Evolutionary conservation across 1,140 invertebrate species (phyloP).

Genomic region (Chymomyza costata): DNA sequence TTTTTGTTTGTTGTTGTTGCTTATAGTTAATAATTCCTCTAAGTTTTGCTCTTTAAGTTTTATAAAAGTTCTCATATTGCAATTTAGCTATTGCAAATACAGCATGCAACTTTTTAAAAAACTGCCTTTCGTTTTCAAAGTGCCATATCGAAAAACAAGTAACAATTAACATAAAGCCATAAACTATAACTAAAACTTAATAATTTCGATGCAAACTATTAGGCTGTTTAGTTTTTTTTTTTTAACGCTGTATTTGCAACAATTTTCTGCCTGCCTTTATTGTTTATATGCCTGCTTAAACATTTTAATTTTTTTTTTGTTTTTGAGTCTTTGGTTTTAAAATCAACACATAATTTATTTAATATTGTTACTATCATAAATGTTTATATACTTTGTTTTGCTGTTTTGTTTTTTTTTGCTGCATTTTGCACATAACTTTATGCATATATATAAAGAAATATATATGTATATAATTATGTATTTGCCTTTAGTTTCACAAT

Average conservation of each 20-base stretch:
- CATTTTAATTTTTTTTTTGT: conserved; percentile 39
- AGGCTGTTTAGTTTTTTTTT: conserved; percentile 5
- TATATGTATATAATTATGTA: conserved; percentile 33
- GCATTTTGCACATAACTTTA: conserved; percentile 24
- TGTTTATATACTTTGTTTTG: conserved; percentile 23
- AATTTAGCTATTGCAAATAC: conserved; percentile 33
- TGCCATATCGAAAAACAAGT: conserved; percentile 36
- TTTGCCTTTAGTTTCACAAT: conserved; percentile 9
- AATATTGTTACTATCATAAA: conserved; percentile 32
- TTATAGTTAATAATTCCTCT: conserved; percentile 61
- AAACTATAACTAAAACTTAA: conserved; percentile 19
- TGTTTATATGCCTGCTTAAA: conserved; percentile 26
- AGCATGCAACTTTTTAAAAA: conserved; percentile 40
- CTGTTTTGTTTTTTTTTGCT: conserved; percentile 24
- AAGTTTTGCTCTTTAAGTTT: conserved; percentile 36
- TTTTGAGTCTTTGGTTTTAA: conserved; percentile 70
- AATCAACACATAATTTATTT: conserved; percentile 55
- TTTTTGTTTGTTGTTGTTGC: conserved; percentile 41
- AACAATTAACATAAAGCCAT: conserved; percentile 21
- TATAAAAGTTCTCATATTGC: conserved; percentile 29
- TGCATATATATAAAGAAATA: conserved; percentile 22
- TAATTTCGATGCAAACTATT: conserved; percentile 41
- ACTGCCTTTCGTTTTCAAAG: conserved; percentile 20
- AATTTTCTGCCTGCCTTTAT: conserved; percentile 5
- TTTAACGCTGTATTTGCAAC: conserved; percentile 4